These are phyloP conservation scores for Drosophila mojavensis DNA, from an alignment of 1,140 invertebrate species.

Conservation along the genomic window DNA sequence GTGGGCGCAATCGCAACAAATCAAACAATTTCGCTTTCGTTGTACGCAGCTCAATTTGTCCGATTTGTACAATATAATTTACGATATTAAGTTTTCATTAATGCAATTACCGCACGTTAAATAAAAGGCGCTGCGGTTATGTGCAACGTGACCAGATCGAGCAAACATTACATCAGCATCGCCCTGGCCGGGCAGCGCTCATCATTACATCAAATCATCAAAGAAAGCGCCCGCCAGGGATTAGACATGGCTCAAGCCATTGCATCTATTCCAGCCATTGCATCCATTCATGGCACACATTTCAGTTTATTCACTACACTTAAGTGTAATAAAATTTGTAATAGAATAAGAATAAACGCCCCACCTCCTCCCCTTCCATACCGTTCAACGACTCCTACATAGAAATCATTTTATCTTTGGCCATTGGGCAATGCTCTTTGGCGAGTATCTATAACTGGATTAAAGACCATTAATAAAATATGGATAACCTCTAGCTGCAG, in stretches of 20 bases:
- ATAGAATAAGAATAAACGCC: constrained; percentile 68
- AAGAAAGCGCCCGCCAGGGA: constrained; percentile 69
- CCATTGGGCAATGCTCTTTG: constrained; percentile 48
- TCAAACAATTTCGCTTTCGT: constrained; percentile 81
- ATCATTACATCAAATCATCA: constrained; percentile 52
- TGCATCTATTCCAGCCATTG: constrained; percentile 25
- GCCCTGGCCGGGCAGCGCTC: constrained; percentile 29
- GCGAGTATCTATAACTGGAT: constrained; percentile 5
- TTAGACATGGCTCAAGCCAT: constrained; percentile 64
- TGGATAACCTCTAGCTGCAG: constrained; percentile 18
- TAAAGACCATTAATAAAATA: constrained; percentile 63
- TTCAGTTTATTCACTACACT: constrained; percentile 73
- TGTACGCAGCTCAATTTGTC: constrained; percentile 80
- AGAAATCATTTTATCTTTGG: constrained; percentile 65
- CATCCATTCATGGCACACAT: constrained; percentile 74
- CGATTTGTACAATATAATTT: constrained; percentile 82
- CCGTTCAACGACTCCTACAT: constrained; percentile 41
- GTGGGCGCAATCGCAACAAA: constrained; percentile 55
- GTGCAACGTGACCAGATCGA: constrained; percentile 79
- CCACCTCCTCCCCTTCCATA: not conserved
- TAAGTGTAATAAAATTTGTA: constrained; percentile 81
- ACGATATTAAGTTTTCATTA: constrained; percentile 79
- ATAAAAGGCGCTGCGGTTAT: constrained; percentile 79
- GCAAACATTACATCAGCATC: constrained; percentile 76
- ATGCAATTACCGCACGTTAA: constrained; percentile 79